A percentile compares a stretch with the other conserved stretches of the same genome.
These are phyloP conservation scores for Drosophila colorata DNA, from an alignment of 2,888 invertebrate species.

Conservation along the genomic window DNA sequence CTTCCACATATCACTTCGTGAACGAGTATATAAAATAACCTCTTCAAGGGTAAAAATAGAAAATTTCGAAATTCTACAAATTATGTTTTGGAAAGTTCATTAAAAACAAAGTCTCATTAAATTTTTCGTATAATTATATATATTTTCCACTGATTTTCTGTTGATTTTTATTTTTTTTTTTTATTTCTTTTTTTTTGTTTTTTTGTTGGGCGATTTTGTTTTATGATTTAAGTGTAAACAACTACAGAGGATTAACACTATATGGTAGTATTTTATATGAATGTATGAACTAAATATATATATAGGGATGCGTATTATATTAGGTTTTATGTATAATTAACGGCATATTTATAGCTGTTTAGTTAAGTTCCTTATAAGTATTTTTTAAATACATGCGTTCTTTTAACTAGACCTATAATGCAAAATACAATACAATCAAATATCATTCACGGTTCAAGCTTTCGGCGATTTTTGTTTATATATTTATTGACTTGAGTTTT, in stretches of 20 bases:
- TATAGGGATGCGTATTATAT: constrained; percentile 58
- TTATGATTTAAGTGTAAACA: constrained; percentile 75
- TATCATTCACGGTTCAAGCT: constrained; percentile 51
- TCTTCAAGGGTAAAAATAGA: not conserved
- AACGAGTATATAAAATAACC: constrained; percentile 1
- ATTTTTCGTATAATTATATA: constrained; percentile 76
- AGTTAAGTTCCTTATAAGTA: constrained; percentile 71
- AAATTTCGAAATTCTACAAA: no score
- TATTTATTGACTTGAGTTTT: constrained; percentile 71
- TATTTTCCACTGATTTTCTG: constrained; percentile 68
- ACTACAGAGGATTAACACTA: constrained; percentile 81
- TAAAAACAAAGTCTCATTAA: constrained; percentile 32
- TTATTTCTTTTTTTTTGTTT: constrained; percentile 36
- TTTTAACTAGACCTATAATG: constrained; percentile 50
- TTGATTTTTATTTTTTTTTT: constrained; percentile 39
- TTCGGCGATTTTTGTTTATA: constrained; percentile 30
- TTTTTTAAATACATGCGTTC: constrained; percentile 75
- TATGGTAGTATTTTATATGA: constrained; percentile 68
- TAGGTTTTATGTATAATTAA: constrained; percentile 63
- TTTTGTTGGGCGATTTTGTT: constrained; percentile 33
- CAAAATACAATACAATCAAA: constrained; percentile 69
- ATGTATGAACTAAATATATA: constrained; percentile 70
- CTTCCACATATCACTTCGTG: not conserved
- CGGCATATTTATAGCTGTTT: constrained; percentile 70
- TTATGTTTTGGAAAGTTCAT: not conserved